These are phyloP conservation scores for Leptoclinus maculatus DNA, from an alignment of 2,797 vertebrate genomes.

Conservation along the genomic window DNA sequence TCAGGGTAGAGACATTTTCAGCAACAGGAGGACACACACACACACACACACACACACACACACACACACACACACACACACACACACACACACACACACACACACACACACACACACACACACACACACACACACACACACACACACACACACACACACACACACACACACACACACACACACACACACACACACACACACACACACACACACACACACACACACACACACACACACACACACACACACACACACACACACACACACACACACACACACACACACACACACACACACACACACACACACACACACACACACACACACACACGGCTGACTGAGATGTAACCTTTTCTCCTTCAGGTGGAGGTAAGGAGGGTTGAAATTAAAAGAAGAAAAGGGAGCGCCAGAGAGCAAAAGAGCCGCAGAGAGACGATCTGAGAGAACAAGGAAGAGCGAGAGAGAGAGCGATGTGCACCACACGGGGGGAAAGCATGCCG, in stretches of 20 bases:
- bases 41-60: too few species aligned
- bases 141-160: constrained; percentile 31
- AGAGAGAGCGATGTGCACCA: constrained; percentile 22
- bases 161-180: constrained; percentile 28
- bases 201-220: constrained; percentile 27
- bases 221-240: constrained; percentile 28
- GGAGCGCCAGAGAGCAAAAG: constrained; percentile 1
- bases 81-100: too few species aligned
- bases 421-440: constrained; percentile 29
- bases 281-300: constrained; percentile 40
- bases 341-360: constrained; percentile 63
- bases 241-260: constrained; percentile 36
- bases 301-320: constrained; percentile 30
- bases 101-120: constrained; percentile 45
- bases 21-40: constrained; percentile 48
- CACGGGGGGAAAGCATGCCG: constrained; percentile 34
- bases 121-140: constrained; percentile 30
- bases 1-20: constrained; percentile 60
- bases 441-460: neutral
- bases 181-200: constrained; percentile 28
- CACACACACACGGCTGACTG: constrained; percentile 26
- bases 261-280: constrained; percentile 31
- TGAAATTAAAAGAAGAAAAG: constrained; percentile 23
- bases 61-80: too few species aligned
- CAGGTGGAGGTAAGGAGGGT: constrained; percentile 20